Percentiles rank a stretch among this genome's conserved stretches.
These are phyloP conservation scores for Hirundo rustica DNA, from an alignment of 2,797 vertebrate genomes.

Conservation along the genomic window DNA sequence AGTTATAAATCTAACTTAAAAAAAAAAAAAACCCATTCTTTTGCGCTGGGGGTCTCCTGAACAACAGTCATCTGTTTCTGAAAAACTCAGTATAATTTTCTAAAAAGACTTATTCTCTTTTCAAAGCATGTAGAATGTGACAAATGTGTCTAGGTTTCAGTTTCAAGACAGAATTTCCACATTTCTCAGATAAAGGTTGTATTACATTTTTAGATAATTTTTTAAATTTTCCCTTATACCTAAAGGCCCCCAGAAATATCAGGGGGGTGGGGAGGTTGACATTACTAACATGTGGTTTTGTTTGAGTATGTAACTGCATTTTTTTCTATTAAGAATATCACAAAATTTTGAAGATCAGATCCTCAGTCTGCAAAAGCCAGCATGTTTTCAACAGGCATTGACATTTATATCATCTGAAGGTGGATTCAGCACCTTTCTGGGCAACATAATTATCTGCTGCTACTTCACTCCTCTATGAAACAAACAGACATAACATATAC, in stretches of 20 bases:
- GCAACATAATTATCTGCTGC: neutral
- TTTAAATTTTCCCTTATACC: neutral
- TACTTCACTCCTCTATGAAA: neutral
- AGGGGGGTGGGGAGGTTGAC: too few species aligned
- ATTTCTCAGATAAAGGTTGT: neutral
- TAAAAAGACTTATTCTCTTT: neutral
- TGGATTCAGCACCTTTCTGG: neutral
- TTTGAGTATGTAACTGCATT: neutral
- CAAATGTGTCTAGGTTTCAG: neutral
- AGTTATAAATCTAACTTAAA: neutral
- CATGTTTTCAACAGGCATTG: neutral
- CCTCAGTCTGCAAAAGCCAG: neutral
- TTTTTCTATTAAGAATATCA: neutral
- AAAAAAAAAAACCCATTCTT: neutral
- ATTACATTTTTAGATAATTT: neutral
- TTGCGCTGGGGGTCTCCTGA: neutral
- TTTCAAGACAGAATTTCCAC: neutral
- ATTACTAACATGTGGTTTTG: neutral
- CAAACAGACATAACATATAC: neutral
- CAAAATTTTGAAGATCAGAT: neutral
- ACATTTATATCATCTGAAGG: neutral
- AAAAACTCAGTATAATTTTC: neutral
- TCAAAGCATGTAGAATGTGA: neutral
- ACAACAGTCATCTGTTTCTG: neutral
- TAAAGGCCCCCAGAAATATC: fast-evolving